Percentiles rank a stretch among this genome's conserved stretches.
These are phyloP conservation scores for Ctena decussata DNA, from an alignment of 2,888 invertebrate species.

Conservation along the genomic window DNA sequence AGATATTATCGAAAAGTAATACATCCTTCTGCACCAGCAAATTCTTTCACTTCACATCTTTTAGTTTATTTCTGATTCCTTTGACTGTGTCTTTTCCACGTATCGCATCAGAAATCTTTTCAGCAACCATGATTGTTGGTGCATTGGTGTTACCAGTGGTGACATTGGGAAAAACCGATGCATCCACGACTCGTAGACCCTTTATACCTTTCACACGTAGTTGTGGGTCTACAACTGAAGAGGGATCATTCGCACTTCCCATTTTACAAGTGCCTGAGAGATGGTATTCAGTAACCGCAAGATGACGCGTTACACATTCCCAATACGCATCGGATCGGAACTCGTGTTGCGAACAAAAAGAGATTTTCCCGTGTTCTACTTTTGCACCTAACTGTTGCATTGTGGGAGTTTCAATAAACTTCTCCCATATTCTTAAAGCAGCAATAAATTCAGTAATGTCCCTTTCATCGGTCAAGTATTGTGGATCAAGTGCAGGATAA, in stretches of 20 bases:
- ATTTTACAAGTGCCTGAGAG: conserved; percentile 93
- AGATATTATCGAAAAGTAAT: too few relatives aligned
- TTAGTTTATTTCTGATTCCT: neutral
- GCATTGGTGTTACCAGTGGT: conserved; percentile 50
- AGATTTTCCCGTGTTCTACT: conserved; percentile 48
- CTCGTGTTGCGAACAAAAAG: conserved; percentile 24
- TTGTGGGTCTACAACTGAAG: conserved; percentile 90
- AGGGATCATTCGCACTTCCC: conserved; percentile 87
- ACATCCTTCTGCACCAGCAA: too few relatives aligned
- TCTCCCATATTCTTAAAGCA: conserved; percentile 27
- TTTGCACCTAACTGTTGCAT: conserved; percentile 46
- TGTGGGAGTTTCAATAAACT: conserved; percentile 35
- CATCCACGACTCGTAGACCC: conserved; percentile 44
- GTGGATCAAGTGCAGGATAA: conserved; percentile 31
- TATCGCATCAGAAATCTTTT: conserved; percentile 50
- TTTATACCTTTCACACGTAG: conserved; percentile 64
- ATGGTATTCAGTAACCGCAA: conserved; percentile 87
- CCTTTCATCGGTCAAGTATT: conserved; percentile 18
- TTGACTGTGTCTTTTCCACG: neutral
- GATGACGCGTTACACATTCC: conserved; percentile 45
- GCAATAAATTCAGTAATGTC: conserved; percentile 16
- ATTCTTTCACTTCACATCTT: too few relatives aligned
- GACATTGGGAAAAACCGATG: conserved; percentile 40
- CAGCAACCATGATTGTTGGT: conserved; percentile 43
- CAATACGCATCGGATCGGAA: conserved; percentile 52